These are phyloP conservation scores for Andinoacara biseriatus DNA, from an alignment of 2,113 vertebrate species.

Conservation along the genomic window DNA sequence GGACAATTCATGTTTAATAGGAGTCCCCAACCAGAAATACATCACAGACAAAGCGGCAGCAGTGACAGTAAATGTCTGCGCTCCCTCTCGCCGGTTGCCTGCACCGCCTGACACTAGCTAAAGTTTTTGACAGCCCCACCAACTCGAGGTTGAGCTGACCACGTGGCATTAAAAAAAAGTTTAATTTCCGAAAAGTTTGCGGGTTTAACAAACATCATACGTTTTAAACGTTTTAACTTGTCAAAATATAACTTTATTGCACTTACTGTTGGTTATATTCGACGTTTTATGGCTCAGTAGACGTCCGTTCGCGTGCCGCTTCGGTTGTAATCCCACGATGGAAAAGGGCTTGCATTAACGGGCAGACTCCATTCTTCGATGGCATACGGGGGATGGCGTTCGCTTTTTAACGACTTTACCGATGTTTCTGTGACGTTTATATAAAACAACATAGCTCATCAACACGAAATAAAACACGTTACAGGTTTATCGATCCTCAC, in stretches of 20 bases:
- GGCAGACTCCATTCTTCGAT: conserved; percentile 22
- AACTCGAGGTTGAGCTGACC: conserved; percentile 39
- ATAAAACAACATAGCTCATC: rapidly evolving
- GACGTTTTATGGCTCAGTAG: conserved; percentile 50
- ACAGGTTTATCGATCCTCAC: rapidly evolving
- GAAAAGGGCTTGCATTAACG: conserved; percentile 50
- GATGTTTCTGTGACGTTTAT: rapidly evolving
- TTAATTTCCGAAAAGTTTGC: not conserved
- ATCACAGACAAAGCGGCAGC: rapidly evolving
- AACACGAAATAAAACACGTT: rapidly evolving
- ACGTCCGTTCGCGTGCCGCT: conserved; percentile 21
- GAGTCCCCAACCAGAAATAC: not conserved
- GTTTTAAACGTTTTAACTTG: rapidly evolving
- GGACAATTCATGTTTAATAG: not conserved
- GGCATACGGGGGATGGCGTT: not conserved
- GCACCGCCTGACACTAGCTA: not conserved
- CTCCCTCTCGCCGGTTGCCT: not conserved
- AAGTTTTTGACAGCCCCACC: conserved; percentile 58
- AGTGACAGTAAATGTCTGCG: not conserved
- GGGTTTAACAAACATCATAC: not conserved
- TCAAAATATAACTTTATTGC: not conserved
- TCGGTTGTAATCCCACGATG: conserved; percentile 64
- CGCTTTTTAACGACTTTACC: not conserved
- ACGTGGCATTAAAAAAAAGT: conserved; percentile 65
- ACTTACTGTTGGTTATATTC: conserved; percentile 70